phyloP scores from a whole-genome alignment of 2,797 vertebrate species.

The Melopsittacus undulatus region DNA sequence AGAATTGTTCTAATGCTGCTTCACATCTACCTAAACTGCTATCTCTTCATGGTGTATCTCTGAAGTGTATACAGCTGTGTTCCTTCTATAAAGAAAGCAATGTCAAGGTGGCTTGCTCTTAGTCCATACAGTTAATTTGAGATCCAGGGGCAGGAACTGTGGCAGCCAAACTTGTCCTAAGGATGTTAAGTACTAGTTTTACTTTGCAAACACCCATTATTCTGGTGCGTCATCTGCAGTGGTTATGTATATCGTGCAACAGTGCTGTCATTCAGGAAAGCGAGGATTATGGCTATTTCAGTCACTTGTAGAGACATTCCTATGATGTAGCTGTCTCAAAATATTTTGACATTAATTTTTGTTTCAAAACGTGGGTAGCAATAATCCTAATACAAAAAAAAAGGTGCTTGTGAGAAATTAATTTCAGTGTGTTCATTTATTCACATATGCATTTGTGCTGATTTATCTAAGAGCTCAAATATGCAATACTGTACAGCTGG shows the following conservation, averaged over 20 bases:
- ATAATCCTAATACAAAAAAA: background rate
- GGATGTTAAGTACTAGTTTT: background rate
- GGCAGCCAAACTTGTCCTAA: background rate
- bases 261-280: background rate
- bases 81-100: background rate
- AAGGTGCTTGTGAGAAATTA: background rate
- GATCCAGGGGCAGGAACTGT: background rate
- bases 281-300: background rate
- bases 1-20: background rate
- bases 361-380: background rate
- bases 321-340: background rate
- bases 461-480: background rate
- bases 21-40: background rate
- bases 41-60: background rate
- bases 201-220: background rate
- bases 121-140: background rate
- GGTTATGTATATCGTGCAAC: background rate
- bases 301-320: background rate
- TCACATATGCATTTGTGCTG: rapidly evolving
- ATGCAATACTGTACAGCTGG: background rate
- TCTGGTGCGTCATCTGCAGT: background rate
- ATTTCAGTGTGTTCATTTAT: background rate
- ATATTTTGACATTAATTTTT: background rate
- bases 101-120: background rate
- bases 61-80: background rate